These are phyloP conservation scores for Merluccius polli DNA, from an alignment of 2,797 vertebrate species.

Conservation along the genomic window DNA sequence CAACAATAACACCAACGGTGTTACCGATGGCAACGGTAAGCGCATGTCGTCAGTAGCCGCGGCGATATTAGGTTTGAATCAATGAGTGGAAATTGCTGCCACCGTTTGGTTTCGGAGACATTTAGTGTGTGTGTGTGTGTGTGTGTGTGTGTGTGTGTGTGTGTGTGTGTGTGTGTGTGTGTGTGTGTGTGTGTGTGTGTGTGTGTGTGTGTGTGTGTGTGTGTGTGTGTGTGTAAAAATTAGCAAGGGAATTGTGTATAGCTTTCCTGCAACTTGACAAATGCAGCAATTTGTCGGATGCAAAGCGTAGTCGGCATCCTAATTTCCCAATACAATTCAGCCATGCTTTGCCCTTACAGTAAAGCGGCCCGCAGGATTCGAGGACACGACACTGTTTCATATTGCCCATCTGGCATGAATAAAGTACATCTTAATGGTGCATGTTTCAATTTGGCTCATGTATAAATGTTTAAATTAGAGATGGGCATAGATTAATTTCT, in stretches of 20 bases:
- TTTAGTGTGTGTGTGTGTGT: too few relatives aligned
- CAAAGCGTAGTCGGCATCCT: neutral
- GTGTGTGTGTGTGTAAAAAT: too few relatives aligned
- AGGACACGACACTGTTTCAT: neutral
- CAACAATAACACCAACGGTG: constrained; percentile 21
- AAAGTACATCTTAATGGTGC: neutral
- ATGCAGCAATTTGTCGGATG: neutral
- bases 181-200: too few relatives aligned
- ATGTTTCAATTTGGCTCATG: neutral
- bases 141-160: too few relatives aligned
- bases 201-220: too few relatives aligned
- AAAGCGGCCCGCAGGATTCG: neutral
- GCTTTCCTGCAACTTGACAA: neutral
- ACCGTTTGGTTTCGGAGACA: too few relatives aligned
- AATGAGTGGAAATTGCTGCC: too few relatives aligned
- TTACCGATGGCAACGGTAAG: constrained; percentile 25
- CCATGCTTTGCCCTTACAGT: neutral
- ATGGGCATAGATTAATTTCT: too few relatives aligned
- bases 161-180: too few relatives aligned
- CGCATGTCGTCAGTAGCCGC: neutral
- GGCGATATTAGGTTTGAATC: too few relatives aligned
- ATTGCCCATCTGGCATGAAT: neutral
- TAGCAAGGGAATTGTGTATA: neutral
- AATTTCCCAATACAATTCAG: neutral
- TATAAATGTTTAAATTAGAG: neutral